Evolutionary conservation across 2,113 vertebrate genomes (phyloP).

Genomic region (Illadopsis cleaveri): DNA sequence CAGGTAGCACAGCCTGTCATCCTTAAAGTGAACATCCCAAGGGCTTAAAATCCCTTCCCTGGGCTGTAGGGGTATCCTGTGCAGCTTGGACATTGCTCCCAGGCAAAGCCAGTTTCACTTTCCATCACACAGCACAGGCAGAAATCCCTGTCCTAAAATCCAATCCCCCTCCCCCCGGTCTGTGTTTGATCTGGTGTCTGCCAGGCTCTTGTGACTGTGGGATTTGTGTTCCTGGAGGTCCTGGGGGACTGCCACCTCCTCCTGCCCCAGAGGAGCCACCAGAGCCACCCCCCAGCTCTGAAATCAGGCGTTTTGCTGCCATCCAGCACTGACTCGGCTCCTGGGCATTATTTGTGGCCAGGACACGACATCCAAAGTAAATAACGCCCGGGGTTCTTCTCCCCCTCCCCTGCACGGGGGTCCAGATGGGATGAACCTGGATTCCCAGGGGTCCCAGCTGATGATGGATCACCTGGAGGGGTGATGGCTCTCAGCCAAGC

Average conservation of each 20-base stretch:
- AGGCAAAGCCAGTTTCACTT: background rate
- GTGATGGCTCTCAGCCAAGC: background rate
- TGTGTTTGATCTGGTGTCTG: background rate
- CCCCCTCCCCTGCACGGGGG: background rate
- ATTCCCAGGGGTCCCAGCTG: rapidly evolving
- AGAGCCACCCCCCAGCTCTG: background rate
- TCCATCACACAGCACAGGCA: background rate
- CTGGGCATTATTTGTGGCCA: background rate
- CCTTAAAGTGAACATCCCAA: background rate
- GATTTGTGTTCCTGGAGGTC: background rate
- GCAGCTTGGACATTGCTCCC: background rate
- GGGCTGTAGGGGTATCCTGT: background rate
- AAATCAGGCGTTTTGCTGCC: background rate
- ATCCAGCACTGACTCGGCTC: background rate
- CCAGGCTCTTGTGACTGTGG: background rate
- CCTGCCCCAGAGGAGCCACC: rapidly evolving
- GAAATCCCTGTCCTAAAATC: background rate
- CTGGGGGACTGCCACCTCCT: background rate
- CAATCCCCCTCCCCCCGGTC: background rate
- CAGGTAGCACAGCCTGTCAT: background rate
- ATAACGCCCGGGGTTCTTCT: background rate
- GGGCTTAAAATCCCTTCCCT: background rate
- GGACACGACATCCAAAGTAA: background rate
- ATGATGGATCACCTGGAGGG: background rate
- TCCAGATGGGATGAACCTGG: background rate